Percentiles rank a stretch among this genome's conserved stretches.
phyloP scores from a whole-genome alignment of 2,797 vertebrate genomes.

The Coluber constrictor region DNA sequence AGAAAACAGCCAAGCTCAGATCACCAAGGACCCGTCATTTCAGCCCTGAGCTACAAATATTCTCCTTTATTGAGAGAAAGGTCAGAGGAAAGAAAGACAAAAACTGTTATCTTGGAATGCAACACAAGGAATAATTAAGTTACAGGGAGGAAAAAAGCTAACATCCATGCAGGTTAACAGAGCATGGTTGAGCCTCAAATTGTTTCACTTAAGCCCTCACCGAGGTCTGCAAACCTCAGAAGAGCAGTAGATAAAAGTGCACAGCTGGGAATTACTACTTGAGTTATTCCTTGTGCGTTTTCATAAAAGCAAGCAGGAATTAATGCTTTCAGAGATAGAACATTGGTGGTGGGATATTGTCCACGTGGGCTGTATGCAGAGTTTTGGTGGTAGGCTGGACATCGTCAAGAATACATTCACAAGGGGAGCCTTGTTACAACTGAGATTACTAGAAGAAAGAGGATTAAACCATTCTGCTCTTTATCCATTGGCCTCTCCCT shows the following conservation, averaged over 20 bases:
- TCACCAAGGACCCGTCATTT: background rate
- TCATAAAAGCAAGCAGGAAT: background rate
- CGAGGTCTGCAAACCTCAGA: background rate
- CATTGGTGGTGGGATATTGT: background rate
- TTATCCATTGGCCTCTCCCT: background rate
- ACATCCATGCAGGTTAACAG: background rate
- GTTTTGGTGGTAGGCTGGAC: background rate
- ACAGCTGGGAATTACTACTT: background rate
- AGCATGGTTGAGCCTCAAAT: too few species aligned
- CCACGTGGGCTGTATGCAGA: background rate
- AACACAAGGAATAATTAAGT: background rate
- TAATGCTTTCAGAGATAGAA: background rate
- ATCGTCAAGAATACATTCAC: background rate
- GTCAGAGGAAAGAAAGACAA: background rate
- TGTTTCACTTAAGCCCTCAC: background rate
- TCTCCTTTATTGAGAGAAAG: background rate
- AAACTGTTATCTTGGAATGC: background rate
- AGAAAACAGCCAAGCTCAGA: background rate
- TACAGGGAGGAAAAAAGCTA: background rate
- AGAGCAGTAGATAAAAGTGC: background rate
- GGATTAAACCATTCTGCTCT: background rate
- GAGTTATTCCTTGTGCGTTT: background rate
- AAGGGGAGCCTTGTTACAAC: background rate
- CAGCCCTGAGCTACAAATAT: background rate
- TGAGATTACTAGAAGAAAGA: background rate